These are phyloP conservation scores for Leptopilina boulardi DNA, from an alignment of 1,140 invertebrate species.

Conservation along the genomic window DNA sequence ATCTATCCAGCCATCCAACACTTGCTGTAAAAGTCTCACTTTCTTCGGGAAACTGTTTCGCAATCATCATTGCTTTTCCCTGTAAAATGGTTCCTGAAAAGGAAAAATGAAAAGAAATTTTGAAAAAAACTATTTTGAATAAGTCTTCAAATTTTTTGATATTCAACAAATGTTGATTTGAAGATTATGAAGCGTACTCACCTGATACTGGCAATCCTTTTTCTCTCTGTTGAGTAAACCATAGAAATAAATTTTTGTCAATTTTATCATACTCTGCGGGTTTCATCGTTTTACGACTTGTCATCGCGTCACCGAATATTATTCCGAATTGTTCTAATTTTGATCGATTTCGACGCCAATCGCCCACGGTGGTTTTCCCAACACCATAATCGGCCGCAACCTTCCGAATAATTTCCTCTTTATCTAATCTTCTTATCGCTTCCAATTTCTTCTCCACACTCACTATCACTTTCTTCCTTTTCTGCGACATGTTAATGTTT, in stretches of 20 bases:
- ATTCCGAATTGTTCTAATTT: background rate
- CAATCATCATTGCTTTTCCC: constrained; percentile 46
- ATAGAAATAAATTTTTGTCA: constrained; percentile 1
- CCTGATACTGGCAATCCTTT: constrained; percentile 6
- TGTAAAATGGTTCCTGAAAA: constrained; percentile 54
- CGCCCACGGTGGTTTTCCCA: background rate
- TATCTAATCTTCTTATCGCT: background rate
- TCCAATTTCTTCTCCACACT: background rate
- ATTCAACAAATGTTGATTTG: too few relatives aligned
- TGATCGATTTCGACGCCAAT: background rate
- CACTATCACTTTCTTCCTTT: background rate
- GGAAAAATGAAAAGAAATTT: constrained; percentile 25
- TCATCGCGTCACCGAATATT: background rate
- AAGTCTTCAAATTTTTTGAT: too few relatives aligned
- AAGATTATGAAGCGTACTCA: background rate
- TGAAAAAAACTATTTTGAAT: background rate
- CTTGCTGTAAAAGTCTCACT: constrained; percentile 55
- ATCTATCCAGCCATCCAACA: constrained; percentile 56
- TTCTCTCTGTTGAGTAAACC: constrained; percentile 1
- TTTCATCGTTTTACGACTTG: background rate
- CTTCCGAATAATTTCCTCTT: background rate
- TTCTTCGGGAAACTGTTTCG: constrained; percentile 50
- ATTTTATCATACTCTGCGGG: background rate
- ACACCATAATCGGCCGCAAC: background rate
- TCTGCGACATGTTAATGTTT: background rate